Percentiles rank a stretch among this genome's conserved stretches.
Evolutionary conservation across 2,113 vertebrate genomes (phyloP).

Genomic region (Grammomys surdaster): DNA sequence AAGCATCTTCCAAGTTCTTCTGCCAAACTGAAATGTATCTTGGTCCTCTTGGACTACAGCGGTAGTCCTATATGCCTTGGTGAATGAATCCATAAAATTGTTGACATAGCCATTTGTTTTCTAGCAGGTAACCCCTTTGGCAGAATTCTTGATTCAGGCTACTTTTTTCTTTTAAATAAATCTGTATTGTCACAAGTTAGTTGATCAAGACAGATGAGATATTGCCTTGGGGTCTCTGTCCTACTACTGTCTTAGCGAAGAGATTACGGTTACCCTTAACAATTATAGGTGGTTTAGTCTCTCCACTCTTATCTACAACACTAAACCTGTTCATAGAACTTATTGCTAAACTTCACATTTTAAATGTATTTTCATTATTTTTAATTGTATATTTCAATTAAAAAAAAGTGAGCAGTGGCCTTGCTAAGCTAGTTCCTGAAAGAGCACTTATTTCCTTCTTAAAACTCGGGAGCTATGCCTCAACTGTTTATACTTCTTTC

Average conservation of each 20-base stretch:
- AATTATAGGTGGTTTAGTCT: background rate
- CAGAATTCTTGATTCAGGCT: background rate
- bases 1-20: too few relatives aligned
- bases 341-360: background rate
- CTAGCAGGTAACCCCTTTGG: background rate
- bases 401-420: background rate
- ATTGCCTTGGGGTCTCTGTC: background rate
- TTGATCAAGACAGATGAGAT: background rate
- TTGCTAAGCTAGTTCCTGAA: background rate
- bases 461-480: background rate
- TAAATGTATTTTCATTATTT: background rate
- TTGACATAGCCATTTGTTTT: background rate
- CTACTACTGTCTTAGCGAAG: background rate
- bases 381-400: background rate
- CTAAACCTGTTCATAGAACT: background rate
- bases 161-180: background rate
- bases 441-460: background rate
- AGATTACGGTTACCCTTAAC: background rate
- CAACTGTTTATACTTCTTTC: background rate
- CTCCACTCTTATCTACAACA: background rate
- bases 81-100: background rate
- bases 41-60: background rate
- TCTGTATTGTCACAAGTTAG: background rate
- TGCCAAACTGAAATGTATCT: too few relatives aligned
- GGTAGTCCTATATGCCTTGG: background rate